These are phyloP conservation scores for Agrotis puta DNA, from an alignment of 2,888 invertebrate species.

Conservation along the genomic window DNA sequence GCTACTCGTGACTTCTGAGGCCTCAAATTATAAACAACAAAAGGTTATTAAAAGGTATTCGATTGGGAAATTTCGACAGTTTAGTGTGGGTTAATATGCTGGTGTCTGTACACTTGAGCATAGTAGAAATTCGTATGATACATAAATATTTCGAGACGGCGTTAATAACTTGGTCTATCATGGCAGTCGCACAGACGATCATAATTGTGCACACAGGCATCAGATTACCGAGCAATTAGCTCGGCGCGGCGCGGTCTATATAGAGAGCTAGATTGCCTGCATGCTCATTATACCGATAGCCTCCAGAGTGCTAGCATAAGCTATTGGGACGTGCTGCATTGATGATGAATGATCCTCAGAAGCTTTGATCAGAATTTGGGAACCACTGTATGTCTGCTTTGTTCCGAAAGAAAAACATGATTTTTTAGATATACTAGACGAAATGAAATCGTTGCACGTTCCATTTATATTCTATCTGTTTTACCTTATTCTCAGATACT, in stretches of 20 bases:
- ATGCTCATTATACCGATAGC: slow-evolving; percentile 13
- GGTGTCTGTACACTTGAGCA: too few relatives aligned
- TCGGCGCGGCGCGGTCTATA: slow-evolving; percentile 9
- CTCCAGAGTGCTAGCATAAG: not conserved
- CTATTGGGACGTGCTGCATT: not conserved
- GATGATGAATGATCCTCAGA: not conserved
- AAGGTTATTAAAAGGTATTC: too few relatives aligned
- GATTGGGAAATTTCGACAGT: too few relatives aligned
- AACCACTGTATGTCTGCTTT: too few relatives aligned
- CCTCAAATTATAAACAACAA: slow-evolving; percentile 6
- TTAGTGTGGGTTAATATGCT: too few relatives aligned
- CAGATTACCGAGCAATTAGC: slow-evolving; percentile 40
- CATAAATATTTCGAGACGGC: slow-evolving; percentile 5
- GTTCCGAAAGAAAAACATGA: too few relatives aligned
- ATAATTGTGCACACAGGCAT: slow-evolving; percentile 27
- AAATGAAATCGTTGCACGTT: too few relatives aligned
- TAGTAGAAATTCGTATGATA: too few relatives aligned
- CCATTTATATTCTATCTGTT: not conserved
- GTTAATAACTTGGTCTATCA: not conserved
- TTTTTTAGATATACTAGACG: too few relatives aligned
- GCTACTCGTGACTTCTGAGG: slow-evolving; percentile 1
- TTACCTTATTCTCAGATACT: not conserved
- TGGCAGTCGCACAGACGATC: not conserved
- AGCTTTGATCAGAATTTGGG: not conserved
- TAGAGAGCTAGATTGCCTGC: slow-evolving; percentile 15